These are phyloP conservation scores for Bradypodion ventrale DNA, from an alignment of 2,797 vertebrate species.

Conservation along the genomic window DNA sequence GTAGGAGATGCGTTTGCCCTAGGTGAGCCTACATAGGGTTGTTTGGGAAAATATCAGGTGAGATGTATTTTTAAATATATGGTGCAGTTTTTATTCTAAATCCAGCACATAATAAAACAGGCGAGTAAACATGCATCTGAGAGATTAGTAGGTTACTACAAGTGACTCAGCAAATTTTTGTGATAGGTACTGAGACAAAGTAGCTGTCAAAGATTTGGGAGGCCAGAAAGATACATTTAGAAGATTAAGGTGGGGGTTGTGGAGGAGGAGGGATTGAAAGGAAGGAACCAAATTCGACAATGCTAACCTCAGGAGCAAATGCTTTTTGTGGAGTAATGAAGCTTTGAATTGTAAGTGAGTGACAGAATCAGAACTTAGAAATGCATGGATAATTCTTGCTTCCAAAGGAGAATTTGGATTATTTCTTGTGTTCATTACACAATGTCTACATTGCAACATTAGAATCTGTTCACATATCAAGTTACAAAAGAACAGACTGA, in stretches of 20 bases:
- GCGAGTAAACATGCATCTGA: too few species aligned
- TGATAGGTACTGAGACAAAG: background rate
- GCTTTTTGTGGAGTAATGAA: background rate
- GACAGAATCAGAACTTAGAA: background rate
- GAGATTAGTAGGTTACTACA: background rate
- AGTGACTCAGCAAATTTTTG: background rate
- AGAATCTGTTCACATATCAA: background rate
- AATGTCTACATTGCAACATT: background rate
- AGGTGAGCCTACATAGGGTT: background rate
- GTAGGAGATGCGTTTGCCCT: background rate
- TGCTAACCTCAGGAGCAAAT: too few species aligned
- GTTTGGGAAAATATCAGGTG: background rate
- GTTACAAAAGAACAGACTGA: conserved; percentile 1
- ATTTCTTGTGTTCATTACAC: background rate
- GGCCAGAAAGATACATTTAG: background rate
- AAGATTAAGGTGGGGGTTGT: background rate
- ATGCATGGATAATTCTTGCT: background rate
- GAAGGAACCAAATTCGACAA: background rate
- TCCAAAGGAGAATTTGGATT: background rate
- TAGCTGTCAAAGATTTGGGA: background rate
- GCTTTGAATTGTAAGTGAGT: background rate
- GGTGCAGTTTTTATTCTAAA: background rate
- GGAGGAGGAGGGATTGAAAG: background rate
- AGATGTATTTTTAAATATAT: background rate
- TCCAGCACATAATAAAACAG: background rate